Evolutionary conservation across 1,140 invertebrate species (phyloP).

Genomic region (Goniozus legneri): DNA sequence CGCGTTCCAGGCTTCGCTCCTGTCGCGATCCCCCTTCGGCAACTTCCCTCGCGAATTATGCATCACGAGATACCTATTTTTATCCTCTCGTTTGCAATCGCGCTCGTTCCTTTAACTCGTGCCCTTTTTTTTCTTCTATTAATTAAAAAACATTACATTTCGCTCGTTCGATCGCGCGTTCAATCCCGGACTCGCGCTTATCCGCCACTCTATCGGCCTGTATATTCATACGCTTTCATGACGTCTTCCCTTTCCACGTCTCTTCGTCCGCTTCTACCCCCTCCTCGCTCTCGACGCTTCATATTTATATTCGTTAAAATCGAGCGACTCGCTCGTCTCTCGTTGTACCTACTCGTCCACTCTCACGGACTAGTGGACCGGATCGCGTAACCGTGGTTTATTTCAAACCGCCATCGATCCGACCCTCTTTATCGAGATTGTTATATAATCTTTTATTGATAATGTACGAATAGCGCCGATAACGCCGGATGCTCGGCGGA

Average conservation of each 20-base stretch:
- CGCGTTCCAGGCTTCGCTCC: constrained; percentile 4
- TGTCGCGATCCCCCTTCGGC: neutral
- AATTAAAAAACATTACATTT: too few relatives aligned
- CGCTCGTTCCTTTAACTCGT: too few relatives aligned
- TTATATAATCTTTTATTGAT: constrained; percentile 39
- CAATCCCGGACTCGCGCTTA: too few relatives aligned
- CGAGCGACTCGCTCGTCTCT: neutral
- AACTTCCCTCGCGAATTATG: too few relatives aligned
- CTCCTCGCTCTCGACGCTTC: neutral
- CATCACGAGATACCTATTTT: too few relatives aligned
- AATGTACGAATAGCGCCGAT: constrained; percentile 26
- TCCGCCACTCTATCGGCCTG: too few relatives aligned
- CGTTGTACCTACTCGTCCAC: neutral
- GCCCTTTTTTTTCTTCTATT: too few relatives aligned
- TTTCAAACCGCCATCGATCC: constrained; percentile 9
- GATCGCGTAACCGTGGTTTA: constrained; percentile 38
- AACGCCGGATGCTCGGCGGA: too few relatives aligned
- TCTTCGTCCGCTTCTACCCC: neutral
- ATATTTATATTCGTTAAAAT: too few relatives aligned
- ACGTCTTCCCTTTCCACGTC: constrained; percentile 2
- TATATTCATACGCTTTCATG: too few relatives aligned
- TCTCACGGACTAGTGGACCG: constrained; percentile 13
- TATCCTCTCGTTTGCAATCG: too few relatives aligned
- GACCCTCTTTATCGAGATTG: constrained; percentile 28
- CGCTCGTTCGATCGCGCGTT: too few relatives aligned